Conservation (phyloP, 64 coral and sea anemone species). For the Montipora capricornis region DNA sequence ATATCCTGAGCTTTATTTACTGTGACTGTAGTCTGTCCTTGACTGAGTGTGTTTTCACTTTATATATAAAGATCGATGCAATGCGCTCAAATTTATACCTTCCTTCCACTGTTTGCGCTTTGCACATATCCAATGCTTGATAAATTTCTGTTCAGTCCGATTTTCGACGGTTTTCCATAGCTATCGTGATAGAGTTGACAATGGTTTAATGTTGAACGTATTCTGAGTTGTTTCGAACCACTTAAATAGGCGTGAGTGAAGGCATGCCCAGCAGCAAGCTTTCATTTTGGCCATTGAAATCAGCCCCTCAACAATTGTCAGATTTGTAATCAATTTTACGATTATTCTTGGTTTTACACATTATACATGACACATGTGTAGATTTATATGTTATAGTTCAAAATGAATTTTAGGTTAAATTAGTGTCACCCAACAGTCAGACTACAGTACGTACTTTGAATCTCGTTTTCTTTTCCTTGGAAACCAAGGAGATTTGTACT, state of each 20-base stretch:
- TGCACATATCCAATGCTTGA: not conserved
- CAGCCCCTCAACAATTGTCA: not conserved
- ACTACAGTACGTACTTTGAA: too few relatives aligned
- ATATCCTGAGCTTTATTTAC: not conserved
- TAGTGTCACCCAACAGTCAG: too few relatives aligned
- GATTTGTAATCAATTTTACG: too few relatives aligned
- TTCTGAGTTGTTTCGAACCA: not conserved
- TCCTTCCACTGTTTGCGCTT: not conserved
- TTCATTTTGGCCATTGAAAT: not conserved
- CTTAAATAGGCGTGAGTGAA: not conserved
- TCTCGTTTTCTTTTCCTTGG: too few relatives aligned
- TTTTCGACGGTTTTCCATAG: not conserved
- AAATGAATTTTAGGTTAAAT: too few relatives aligned
- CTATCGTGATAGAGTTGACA: not conserved
- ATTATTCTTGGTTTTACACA: too few relatives aligned
- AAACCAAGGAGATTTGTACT: too few relatives aligned
- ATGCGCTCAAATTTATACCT: not conserved
- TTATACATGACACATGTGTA: too few relatives aligned
- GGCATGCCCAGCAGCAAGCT: not conserved
- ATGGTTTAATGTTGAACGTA: not conserved
- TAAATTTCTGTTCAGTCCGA: not conserved
- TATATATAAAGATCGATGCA: not conserved
- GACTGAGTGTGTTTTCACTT: not conserved
- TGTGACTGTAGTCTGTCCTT: not conserved
- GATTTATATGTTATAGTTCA: too few relatives aligned